Evolutionary conservation across 2,113 vertebrate genomes (phyloP), one percentile per base, ranked within the genome.

Genomic region (Hyperoodon ampullatus): DNA sequence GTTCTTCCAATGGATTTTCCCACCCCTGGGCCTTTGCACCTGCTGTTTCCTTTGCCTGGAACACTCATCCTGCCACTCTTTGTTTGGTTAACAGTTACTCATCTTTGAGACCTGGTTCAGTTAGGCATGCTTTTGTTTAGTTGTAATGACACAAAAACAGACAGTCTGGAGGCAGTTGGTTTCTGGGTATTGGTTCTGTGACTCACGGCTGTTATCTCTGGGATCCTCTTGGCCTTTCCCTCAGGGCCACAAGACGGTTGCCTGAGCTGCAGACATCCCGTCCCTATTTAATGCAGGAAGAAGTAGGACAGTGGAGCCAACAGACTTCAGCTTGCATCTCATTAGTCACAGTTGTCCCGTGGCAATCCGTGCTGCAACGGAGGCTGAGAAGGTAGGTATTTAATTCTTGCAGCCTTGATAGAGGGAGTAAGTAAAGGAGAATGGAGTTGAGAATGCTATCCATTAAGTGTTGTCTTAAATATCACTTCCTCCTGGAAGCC

Each of bases 401-500:
- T 70, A 21, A 39, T 35, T 44, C 89, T 88, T 26, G 26, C 13
- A 71, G 47, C 26, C 12, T 58, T 2, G 4, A 3, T 3, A 35
- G 39, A 47, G n/a, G 58, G 58, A 44, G n/a, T 61, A 6, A 55
- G 53, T 50, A 33, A 30, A 81, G 42, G 70, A 71, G 60, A 72
- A 65, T 35, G 12, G 85, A 8, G 26, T 3, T 24, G 42, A 60
- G n/a, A 74, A 68, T 60, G 47, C 65, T 42, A 10, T 35, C 44
- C 24, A 11, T 50, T 14, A 63, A 18, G 66, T 39, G 13, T 30
- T 78, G 63, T 15, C 24, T 68, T 60, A 53, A 74, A 85, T 74
- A 39, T 70, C 30, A n/a, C 44, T 65, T 92, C 71, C 44, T 83
- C 55, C 88, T 94, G 77, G 74, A 87, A 97, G 53, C 82, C 30